These are phyloP conservation scores for Rhynchonycteris naso DNA, from an alignment of 2,797 vertebrate species.

Conservation along the genomic window DNA sequence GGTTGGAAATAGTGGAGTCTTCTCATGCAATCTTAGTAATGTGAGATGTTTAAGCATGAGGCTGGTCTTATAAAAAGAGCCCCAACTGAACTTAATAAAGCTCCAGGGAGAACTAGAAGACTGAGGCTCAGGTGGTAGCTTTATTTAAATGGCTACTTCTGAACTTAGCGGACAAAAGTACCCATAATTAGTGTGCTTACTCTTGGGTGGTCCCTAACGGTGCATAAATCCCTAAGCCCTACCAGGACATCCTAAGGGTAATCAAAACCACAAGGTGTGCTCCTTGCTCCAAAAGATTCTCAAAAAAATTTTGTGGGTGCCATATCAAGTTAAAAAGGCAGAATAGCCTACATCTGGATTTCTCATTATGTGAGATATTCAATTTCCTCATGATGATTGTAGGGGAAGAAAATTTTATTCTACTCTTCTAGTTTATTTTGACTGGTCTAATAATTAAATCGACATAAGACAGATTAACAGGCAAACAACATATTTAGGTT, in stretches of 20 bases:
- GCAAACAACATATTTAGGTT: background rate
- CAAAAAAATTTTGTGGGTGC: background rate
- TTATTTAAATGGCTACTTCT: conserved; percentile 59
- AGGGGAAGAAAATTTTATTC: background rate
- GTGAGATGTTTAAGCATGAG: conserved; percentile 3
- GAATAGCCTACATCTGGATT: background rate
- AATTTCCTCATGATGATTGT: background rate
- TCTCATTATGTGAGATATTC: conserved; percentile 5
- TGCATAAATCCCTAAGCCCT: background rate
- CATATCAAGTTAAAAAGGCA: background rate
- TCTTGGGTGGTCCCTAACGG: background rate
- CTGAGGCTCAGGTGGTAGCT: conserved; percentile 52
- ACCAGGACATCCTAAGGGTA: conserved; percentile 18
- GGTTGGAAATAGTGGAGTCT: background rate
- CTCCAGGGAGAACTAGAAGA: background rate
- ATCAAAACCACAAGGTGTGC: conserved; percentile 42
- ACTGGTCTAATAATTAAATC: background rate
- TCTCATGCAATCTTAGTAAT: background rate
- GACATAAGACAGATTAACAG: background rate
- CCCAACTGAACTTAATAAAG: conserved; percentile 38
- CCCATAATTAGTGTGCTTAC: conserved; percentile 34
- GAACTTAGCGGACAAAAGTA: conserved; percentile 18
- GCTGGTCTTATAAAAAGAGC: background rate
- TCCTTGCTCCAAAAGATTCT: background rate
- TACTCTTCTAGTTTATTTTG: background rate